phyloP scores from a whole-genome alignment of 2,888 invertebrate genomes.

The Tenthredo livida region DNA sequence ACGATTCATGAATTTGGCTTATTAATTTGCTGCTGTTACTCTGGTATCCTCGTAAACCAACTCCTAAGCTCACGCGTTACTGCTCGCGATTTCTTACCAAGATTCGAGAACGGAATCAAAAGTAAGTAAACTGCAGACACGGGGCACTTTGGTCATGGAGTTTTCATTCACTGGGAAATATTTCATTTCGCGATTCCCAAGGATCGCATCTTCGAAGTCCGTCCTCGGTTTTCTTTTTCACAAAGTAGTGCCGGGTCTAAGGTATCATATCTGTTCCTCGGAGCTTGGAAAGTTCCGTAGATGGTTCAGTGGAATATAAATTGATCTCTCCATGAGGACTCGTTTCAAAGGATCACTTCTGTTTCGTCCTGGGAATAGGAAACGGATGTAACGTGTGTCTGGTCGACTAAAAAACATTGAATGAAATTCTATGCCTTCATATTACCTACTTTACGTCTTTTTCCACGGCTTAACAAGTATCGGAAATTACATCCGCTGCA shows the following conservation, averaged over 20 bases:
- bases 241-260: background rate
- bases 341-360: conserved; percentile 22
- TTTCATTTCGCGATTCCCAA: background rate
- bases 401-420: background rate
- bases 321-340: background rate
- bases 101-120: background rate
- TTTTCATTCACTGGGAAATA: conserved; percentile 10
- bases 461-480: background rate
- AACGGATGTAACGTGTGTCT: background rate
- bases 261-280: background rate
- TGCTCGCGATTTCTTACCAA: background rate
- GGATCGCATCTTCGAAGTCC: background rate
- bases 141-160: background rate
- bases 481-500: background rate
- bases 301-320: conserved; percentile 20
- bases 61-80: background rate
- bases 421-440: background rate
- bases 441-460: background rate
- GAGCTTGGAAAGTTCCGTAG: background rate
- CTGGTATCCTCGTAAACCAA: background rate
- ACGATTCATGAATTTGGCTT: conserved; percentile 7
- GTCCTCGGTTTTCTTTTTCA: background rate
- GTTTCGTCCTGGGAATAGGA: background rate
- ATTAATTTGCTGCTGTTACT: background rate
- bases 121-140: background rate